phyloP scores from a whole-genome alignment of 2,888 invertebrate genomes.

The Caenorhabditis sinica region DNA sequence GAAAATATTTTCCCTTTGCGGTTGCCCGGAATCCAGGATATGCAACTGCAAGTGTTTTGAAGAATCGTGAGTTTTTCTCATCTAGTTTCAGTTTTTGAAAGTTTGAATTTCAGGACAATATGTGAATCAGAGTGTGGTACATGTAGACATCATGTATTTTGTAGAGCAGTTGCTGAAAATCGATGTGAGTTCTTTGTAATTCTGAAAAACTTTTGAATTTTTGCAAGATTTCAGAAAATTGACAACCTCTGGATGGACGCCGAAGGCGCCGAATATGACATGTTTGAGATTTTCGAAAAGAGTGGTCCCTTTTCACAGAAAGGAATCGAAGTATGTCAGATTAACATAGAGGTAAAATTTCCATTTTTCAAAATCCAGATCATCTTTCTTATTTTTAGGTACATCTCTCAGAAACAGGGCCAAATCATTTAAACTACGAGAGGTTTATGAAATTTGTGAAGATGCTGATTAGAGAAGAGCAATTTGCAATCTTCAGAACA shows the following conservation, averaged over 20 bases:
- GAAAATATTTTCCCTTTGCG: conserved; percentile 56
- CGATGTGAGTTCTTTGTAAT: conserved; percentile 12
- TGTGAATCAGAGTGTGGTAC: conserved; percentile 48
- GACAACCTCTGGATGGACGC: conserved; percentile 65
- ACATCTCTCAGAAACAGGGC: conserved; percentile 26
- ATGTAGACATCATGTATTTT: conserved; percentile 60
- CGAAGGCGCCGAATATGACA: conserved; percentile 64
- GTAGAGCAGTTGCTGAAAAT: conserved; percentile 42
- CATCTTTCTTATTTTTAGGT: conserved; percentile 19
- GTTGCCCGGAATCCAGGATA: conserved; percentile 38
- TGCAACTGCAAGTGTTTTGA: conserved; percentile 38
- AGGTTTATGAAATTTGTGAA: conserved; percentile 39
- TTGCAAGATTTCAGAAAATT: conserved; percentile 23
- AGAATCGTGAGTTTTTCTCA: conserved; percentile 10
- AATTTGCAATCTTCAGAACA: conserved; percentile 37
- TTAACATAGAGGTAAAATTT: conserved; percentile 46
- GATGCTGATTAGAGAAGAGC: conserved; percentile 28
- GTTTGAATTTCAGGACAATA: conserved; percentile 33
- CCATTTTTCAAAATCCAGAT: neutral
- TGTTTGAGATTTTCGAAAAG: conserved; percentile 54
- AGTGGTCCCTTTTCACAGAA: conserved; percentile 44
- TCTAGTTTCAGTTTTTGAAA: neutral
- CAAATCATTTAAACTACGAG: conserved; percentile 31
- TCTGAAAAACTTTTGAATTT: neutral
- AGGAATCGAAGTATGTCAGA: conserved; percentile 59